Conservation (phyloP, 2,888 invertebrate genomes). For the Tetanocera ferruginea region DNA sequence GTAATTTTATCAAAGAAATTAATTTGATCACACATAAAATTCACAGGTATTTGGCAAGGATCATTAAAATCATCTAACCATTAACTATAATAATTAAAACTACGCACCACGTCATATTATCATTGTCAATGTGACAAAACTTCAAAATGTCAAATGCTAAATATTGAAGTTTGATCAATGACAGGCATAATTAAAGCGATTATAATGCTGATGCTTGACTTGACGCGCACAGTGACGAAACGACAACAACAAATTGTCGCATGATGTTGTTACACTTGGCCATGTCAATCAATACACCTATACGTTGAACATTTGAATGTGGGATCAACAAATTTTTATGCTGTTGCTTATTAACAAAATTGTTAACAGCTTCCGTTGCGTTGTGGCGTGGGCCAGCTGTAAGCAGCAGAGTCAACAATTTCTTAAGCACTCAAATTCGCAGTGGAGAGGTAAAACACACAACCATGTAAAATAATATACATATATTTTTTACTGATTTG, state of each 20-base stretch:
- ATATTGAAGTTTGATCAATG: conserved; percentile 64
- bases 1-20: too few species aligned
- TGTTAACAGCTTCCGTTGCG: conserved; percentile 13
- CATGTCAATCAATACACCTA: not conserved
- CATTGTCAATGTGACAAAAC: conserved; percentile 54
- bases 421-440: not conserved
- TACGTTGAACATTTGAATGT: not conserved
- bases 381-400: not conserved
- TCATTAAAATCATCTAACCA: too few species aligned
- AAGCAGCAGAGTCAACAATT: conserved; percentile 14
- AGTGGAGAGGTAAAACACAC: not conserved
- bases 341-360: not conserved
- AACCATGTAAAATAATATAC: not conserved
- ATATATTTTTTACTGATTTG: conserved; percentile 1
- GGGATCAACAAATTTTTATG: conserved; percentile 25
- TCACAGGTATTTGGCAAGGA: too few species aligned
- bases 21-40: too few species aligned
- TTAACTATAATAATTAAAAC: not conserved
- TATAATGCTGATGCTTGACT: conserved; percentile 40
- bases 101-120: not conserved
- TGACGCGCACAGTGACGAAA: not conserved
- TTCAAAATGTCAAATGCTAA: conserved; percentile 55
- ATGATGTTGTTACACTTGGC: not conserved
- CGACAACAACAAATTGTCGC: conserved; percentile 14
- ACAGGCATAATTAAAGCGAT: conserved; percentile 61